Base-by-base conservation (phyloP, 2,888 invertebrate genomes). In the Dolomedes plantarius region DNA sequence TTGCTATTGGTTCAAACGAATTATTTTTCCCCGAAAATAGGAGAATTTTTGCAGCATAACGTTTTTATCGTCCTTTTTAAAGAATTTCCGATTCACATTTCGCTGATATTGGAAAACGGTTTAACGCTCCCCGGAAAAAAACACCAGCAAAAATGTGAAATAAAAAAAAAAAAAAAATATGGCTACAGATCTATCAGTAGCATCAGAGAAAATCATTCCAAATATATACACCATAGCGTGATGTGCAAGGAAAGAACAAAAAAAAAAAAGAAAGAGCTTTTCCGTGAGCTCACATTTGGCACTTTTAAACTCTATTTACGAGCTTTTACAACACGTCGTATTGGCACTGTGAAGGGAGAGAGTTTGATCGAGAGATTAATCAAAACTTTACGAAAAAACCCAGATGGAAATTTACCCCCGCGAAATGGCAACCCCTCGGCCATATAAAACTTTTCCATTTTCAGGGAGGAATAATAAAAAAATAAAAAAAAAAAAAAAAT, bases 261-360 rank as follows among this genome's bases (percentile, higher is more conserved):
- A n/a, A n/a, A n/a, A n/a, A n/a, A n/a, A n/a, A n/a, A n/a, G n/a
- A n/a, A n/a, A n/a, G n/a, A n/a, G 23, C 13, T 6, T n/a, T 72
- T 29, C 74, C 77, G 56, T 65, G 68, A 67, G 29, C 41, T 29
- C 67, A 56, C 67, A 85, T 85, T 85, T 85, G 68, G 83, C 83
- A 85, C 83, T 85, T 85, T 56, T 85, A 85, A 85, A 85, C 77
- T 77, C 83, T 85, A 85, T 77, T 85, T 78, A 77, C 77, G 56
- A 68, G 65, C 72, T 85, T 85, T 85, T 77, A 85, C 71, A 82
- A 56, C 72, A 28, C 31, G 29, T 19, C 13, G 68, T 16, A 13
- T 19, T 6, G 41, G 36, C 9, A 19, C 16, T n/a, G 36, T 0
- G n/a, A 16, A n/a, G 39, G 39, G 62, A 23, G 74, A 7, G 72